These are phyloP conservation scores for Tetragonula carbonaria DNA, from an alignment of 2,888 invertebrate species.

Conservation along the genomic window DNA sequence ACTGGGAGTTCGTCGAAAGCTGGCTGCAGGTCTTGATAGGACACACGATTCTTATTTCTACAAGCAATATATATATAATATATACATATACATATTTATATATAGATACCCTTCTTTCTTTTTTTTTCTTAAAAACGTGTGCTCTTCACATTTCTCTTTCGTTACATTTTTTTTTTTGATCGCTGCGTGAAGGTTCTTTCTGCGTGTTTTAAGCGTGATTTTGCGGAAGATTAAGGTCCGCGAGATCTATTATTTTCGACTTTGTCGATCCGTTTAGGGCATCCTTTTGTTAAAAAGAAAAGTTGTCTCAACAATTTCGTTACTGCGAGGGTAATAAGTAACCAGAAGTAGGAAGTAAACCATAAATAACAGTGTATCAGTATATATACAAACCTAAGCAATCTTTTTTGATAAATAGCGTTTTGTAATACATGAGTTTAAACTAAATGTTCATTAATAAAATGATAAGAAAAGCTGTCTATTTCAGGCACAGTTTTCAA, in stretches of 20 bases:
- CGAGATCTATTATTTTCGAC: neutral
- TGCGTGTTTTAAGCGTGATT: slow-evolving; percentile 39
- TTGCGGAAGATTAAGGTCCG: slow-evolving; percentile 62
- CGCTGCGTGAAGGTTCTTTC: slow-evolving; percentile 33
- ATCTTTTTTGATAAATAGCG: too few species aligned
- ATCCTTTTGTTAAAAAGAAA: neutral
- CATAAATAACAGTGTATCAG: too few species aligned
- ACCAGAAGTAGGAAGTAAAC: too few species aligned
- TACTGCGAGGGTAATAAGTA: too few species aligned
- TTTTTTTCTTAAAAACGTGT: slow-evolving; percentile 45
- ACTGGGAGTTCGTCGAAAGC: slow-evolving; percentile 90
- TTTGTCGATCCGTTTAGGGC: neutral
- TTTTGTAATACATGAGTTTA: too few species aligned
- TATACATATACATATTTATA: slow-evolving; percentile 48
- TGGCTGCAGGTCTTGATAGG: slow-evolving; percentile 91
- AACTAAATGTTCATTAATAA: too few species aligned
- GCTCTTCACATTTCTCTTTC: too few species aligned
- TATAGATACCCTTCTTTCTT: slow-evolving; percentile 49
- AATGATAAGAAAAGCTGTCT: too few species aligned
- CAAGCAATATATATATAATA: slow-evolving; percentile 80
- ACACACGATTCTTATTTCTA: slow-evolving; percentile 92
- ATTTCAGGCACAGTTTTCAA: too few species aligned
- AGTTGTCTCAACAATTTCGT: too few species aligned
- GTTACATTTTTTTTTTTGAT: slow-evolving; percentile 59
- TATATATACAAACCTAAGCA: too few species aligned